These are phyloP conservation scores for Pluvianellus socialis DNA, from an alignment of 2,113 vertebrate species.

Conservation along the genomic window DNA sequence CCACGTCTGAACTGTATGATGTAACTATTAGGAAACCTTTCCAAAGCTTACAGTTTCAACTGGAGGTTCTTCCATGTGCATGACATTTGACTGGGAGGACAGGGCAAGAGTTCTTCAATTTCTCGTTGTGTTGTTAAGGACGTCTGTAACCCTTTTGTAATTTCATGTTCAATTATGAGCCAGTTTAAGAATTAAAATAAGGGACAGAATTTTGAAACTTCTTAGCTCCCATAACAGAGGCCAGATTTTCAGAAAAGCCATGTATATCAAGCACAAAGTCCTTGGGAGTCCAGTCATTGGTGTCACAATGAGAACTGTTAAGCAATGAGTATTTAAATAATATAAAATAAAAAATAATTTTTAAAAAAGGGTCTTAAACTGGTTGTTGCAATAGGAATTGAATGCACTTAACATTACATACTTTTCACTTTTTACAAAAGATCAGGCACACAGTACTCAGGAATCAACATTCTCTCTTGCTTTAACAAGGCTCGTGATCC, in stretches of 20 bases:
- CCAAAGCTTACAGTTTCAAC: background rate
- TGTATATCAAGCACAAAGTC: background rate
- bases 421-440: background rate
- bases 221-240: background rate
- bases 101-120: background rate
- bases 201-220: background rate
- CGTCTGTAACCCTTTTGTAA: background rate
- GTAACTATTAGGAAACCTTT: background rate
- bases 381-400: background rate
- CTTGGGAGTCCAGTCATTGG: background rate
- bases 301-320: background rate
- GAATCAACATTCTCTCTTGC: background rate
- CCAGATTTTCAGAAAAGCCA: background rate
- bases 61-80: background rate
- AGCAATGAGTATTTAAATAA: background rate
- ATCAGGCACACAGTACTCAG: background rate
- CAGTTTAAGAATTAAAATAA: background rate
- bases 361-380: background rate
- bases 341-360: no score
- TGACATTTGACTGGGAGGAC: background rate
- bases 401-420: background rate
- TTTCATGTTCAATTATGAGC: background rate
- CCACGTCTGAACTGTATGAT: background rate
- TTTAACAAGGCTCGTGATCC: background rate
- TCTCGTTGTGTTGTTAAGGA: background rate